A percentile compares a stretch with the other conserved stretches of the same genome.
Conservation (phyloP, 2,113 vertebrate genomes). For the Telmatochromis sp. region DNA sequence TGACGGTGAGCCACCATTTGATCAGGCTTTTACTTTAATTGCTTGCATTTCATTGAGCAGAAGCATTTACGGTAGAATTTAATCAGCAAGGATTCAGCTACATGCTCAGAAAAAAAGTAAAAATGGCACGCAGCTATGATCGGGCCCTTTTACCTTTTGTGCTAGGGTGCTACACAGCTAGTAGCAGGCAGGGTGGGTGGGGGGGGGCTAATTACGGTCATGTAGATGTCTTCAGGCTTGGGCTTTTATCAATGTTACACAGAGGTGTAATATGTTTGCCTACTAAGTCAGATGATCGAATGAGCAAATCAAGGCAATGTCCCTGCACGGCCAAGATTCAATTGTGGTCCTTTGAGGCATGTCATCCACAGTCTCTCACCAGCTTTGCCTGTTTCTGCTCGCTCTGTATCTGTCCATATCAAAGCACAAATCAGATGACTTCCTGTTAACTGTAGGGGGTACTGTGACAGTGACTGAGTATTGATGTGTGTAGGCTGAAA, state of each 20-base stretch:
- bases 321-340: background rate
- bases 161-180: background rate
- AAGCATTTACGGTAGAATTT: slow-evolving; percentile 78
- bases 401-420: background rate
- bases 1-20: slow-evolving; percentile 77
- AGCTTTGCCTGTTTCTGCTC: background rate
- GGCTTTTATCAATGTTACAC: background rate
- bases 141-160: background rate
- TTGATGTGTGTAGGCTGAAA: background rate
- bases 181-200: no score
- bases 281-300: background rate
- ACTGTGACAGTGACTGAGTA: background rate
- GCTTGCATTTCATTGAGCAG: slow-evolving; percentile 86
- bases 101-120: slow-evolving; percentile 16
- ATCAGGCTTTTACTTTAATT: slow-evolving; percentile 96
- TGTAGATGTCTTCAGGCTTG: background rate
- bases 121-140: background rate
- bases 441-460: background rate
- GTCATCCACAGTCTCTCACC: background rate
- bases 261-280: background rate
- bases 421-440: background rate
- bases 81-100: slow-evolving; percentile 61
- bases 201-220: background rate
- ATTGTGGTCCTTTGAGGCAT: background rate
- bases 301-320: background rate